These are phyloP conservation scores for Sander lucioperca DNA, from an alignment of 2,113 vertebrate species.

Conservation along the genomic window DNA sequence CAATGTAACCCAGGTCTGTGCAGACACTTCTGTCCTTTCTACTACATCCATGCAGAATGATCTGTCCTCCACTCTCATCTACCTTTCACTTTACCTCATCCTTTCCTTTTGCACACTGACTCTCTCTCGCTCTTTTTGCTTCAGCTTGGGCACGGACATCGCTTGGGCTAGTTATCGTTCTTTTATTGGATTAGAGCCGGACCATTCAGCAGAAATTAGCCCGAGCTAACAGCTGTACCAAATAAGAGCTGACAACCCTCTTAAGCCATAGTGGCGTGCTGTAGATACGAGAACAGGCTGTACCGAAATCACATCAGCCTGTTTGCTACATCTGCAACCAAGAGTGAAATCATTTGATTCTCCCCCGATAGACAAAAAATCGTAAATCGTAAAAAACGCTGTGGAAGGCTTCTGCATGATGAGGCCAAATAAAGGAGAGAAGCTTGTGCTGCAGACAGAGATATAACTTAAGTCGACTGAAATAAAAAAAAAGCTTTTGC, in stretches of 20 bases:
- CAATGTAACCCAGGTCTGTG: not conserved
- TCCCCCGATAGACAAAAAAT: not conserved
- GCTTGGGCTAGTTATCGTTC: slow-evolving; percentile 5
- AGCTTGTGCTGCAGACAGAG: not conserved
- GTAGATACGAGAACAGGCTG: slow-evolving; percentile 8
- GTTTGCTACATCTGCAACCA: slow-evolving; percentile 35
- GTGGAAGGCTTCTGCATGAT: not conserved
- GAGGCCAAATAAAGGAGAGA: slow-evolving; percentile 31
- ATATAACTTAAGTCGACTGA: not conserved
- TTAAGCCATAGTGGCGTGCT: slow-evolving; percentile 28
- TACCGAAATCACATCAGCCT: not conserved
- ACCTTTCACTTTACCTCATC: not conserved
- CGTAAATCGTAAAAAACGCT: not conserved
- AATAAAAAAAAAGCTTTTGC: slow-evolving; percentile 1
- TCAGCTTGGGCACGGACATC: not conserved
- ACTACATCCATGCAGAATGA: not conserved
- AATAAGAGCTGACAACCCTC: slow-evolving; percentile 53
- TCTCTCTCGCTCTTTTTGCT: not conserved
- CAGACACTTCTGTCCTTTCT: not conserved
- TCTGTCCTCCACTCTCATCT: not conserved
- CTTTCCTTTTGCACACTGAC: not conserved
- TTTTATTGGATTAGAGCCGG: slow-evolving; percentile 63
- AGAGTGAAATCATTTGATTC: slow-evolving; percentile 4
- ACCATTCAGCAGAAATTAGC: slow-evolving; percentile 64
- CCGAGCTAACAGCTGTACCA: slow-evolving; percentile 48